Evolutionary conservation across 2,888 invertebrate genomes (phyloP), one percentile per base, ranked within the genome.

Genomic region (Apodemia arnacis): DNA sequence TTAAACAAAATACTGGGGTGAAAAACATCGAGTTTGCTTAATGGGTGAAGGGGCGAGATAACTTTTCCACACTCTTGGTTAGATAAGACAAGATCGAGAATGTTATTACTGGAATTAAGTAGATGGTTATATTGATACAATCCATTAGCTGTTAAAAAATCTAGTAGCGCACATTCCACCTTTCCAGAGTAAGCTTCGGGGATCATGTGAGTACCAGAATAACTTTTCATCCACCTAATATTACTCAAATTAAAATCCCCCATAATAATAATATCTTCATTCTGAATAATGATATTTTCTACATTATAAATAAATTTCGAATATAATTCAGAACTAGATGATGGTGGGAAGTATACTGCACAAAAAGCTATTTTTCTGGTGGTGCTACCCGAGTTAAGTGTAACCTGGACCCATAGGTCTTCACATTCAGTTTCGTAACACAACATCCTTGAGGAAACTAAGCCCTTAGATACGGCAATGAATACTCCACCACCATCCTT

Each of bases 401-500:
- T 15, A 1, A 49, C 13, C 18, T 11, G 8, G n/a, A 75, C 18
- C 75, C 75, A 75, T 54, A 75, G 11, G 54, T 75, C 75, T 13
- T 75, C 75, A 54, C 75, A 75, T 27, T 38, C 31, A 27, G 49
- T 75, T 75, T 54, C 75, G 2, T n/a, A 49, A 18, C 24, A 24
- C 10, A 4, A 49, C 8, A 75, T 10, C 11, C 75, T 44, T 1
- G 24, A 18, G 21, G 49, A 49, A 5, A 27, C 13, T 7, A 75
- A 18, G 5, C 8, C 13, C n/a, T 54, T 80, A 18, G 54, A 49
- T 31, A 80, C 21, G 5, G 72, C 73, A n/a, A 80, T 34, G 8
- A 72, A 24, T 15, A 80, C 54, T 2, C 80, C 73, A 5, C 80
- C 80, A 7, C 80, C 80, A 80, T 80, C 59, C 8, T 11, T 54